A percentile compares a stretch with the other conserved stretches of the same genome.
Conservation (phyloP, 1,140 invertebrate genomes). For the Condylostylus longicornis region DNA sequence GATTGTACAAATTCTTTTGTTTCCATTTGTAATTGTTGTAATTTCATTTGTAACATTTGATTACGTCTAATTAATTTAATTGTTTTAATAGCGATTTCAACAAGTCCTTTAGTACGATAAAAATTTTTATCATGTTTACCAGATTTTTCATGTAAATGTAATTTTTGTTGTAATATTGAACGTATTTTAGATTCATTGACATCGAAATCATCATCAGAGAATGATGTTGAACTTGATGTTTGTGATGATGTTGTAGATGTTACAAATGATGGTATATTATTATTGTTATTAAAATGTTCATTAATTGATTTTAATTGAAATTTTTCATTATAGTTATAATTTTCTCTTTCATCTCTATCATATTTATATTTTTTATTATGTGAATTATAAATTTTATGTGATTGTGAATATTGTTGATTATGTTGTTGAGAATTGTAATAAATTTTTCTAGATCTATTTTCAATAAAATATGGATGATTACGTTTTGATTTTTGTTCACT, state of each 20-base stretch:
- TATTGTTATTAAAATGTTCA: not conserved
- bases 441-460: too few relatives aligned
- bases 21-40: constrained; percentile 23
- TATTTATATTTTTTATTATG: too few relatives aligned
- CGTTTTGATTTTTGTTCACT: too few relatives aligned
- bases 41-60: constrained; percentile 21
- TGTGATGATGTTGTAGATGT: constrained; percentile 4
- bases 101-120: constrained; percentile 15
- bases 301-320: too few relatives aligned
- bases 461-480: too few relatives aligned
- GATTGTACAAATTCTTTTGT: constrained; percentile 27
- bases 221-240: constrained; percentile 10
- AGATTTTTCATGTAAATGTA: too few relatives aligned
- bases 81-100: constrained; percentile 26
- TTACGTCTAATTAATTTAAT: constrained; percentile 29
- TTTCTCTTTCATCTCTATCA: too few relatives aligned
- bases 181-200: constrained; percentile 4
- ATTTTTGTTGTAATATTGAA: constrained; percentile 6
- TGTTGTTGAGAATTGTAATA: too few relatives aligned
- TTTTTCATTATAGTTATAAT: too few relatives aligned
- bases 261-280: constrained; percentile 11
- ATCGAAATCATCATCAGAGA: not conserved
- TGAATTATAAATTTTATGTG: too few relatives aligned
- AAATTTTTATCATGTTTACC: constrained; percentile 5
- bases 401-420: too few relatives aligned